Evolutionary conservation across 2,797 vertebrate genomes (phyloP).

Genomic region (Neoniphon sammara): DNA sequence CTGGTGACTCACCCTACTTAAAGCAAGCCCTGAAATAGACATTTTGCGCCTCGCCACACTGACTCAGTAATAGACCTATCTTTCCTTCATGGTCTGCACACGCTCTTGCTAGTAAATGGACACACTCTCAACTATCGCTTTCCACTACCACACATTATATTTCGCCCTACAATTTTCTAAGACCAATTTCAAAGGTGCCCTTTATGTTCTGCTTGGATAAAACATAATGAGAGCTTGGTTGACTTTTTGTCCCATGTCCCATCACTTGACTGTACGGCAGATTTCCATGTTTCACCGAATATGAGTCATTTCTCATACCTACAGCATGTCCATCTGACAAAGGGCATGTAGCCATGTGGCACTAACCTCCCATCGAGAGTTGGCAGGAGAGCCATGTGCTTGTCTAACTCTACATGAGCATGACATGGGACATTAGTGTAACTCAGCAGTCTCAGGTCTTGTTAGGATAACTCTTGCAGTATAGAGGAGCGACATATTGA

Average conservation of each 20-base stretch:
- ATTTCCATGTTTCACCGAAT: slow-evolving; percentile 61
- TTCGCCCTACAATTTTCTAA: slow-evolving; percentile 63
- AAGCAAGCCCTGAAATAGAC: slow-evolving; percentile 82
- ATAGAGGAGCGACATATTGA: slow-evolving; percentile 19
- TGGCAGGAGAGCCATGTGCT: slow-evolving; percentile 58
- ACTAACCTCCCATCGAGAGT: slow-evolving; percentile 48
- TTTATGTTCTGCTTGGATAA: slow-evolving; percentile 69
- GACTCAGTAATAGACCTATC: slow-evolving; percentile 78
- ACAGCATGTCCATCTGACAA: slow-evolving; percentile 41
- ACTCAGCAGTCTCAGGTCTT: slow-evolving; percentile 47
- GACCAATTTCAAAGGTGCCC: slow-evolving; percentile 69
- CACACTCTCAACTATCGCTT: slow-evolving; percentile 63
- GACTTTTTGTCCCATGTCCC: slow-evolving; percentile 70
- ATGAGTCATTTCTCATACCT: slow-evolving; percentile 66
- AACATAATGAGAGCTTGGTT: slow-evolving; percentile 76
- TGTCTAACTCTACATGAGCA: slow-evolving; percentile 60
- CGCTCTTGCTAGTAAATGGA: slow-evolving; percentile 67
- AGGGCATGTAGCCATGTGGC: slow-evolving; percentile 63
- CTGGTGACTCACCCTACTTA: slow-evolving; percentile 82
- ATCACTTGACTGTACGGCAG: slow-evolving; percentile 64
- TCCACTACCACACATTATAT: slow-evolving; percentile 63
- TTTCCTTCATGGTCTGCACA: slow-evolving; percentile 72
- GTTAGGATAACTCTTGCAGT: slow-evolving; percentile 28
- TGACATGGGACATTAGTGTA: slow-evolving; percentile 60
- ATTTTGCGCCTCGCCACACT: slow-evolving; percentile 78